Conservation (phyloP, 2,797 vertebrate species). For the Artibeus lituratus region DNA sequence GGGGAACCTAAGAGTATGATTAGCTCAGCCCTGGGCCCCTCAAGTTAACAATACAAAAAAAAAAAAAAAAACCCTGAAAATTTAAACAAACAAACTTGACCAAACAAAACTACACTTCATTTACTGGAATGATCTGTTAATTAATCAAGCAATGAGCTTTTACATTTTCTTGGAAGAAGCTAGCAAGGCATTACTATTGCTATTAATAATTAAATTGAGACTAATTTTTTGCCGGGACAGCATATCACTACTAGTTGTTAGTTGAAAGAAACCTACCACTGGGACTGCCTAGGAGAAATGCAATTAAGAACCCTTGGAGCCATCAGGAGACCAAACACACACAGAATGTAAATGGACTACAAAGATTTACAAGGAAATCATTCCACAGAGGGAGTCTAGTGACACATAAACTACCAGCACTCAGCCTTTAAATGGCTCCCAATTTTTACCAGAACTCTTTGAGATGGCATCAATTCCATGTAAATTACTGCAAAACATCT, state of each 20-base stretch:
- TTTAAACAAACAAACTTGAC: neutral
- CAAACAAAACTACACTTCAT: neutral
- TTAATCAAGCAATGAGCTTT: constrained; percentile 39
- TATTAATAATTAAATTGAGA: constrained; percentile 65
- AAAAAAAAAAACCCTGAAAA: neutral
- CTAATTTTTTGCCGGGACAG: constrained; percentile 40
- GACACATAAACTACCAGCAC: constrained; percentile 51
- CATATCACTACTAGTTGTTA: constrained; percentile 44
- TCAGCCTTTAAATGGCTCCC: constrained; percentile 58
- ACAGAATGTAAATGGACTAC: constrained; percentile 49
- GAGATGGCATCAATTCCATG: constrained; percentile 62
- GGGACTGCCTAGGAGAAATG: constrained; percentile 47
- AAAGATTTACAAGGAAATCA: constrained; percentile 68
- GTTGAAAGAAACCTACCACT: constrained; percentile 50
- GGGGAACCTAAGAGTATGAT: neutral
- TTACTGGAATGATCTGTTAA: neutral
- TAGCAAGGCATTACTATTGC: neutral
- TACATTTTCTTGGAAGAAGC: constrained; percentile 30
- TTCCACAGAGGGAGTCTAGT: constrained; percentile 47
- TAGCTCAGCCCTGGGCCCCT: neutral
- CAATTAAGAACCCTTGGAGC: constrained; percentile 57
- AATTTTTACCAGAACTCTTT: constrained; percentile 68
- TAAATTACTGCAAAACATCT: constrained; percentile 69
- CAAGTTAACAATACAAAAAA: neutral
- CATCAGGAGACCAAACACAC: constrained; percentile 4